Evolutionary conservation across 2,797 vertebrate species (phyloP).

Genomic region (Periparus ater): DNA sequence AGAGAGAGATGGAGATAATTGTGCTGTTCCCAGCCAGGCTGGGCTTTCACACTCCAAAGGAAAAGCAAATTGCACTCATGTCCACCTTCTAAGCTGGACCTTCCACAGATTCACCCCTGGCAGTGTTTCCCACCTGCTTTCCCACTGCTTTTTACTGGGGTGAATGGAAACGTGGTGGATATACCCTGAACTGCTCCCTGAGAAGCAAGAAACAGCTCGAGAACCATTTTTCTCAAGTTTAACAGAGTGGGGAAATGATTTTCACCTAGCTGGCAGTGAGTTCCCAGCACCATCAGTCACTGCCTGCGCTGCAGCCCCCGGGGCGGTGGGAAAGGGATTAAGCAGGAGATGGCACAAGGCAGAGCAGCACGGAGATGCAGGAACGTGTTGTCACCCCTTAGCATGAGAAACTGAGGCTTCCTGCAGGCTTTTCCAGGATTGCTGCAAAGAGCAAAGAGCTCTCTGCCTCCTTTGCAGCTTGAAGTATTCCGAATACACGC

Average conservation of each 20-base stretch:
- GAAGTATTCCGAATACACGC: not conserved
- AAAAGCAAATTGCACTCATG: not conserved
- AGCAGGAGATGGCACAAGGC: not conserved
- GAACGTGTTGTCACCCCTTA: rapidly evolving
- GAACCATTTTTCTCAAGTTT: slow-evolving; percentile 27
- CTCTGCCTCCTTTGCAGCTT: not conserved
- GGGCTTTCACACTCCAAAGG: not conserved
- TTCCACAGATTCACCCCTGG: not conserved
- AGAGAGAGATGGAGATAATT: not conserved
- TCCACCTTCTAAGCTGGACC: not conserved
- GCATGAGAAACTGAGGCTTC: not conserved
- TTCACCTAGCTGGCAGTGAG: not conserved
- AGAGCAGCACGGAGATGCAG: not conserved
- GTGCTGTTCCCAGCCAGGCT: not conserved
- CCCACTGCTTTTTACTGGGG: not conserved
- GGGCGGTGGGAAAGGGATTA: not conserved
- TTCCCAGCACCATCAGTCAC: not conserved
- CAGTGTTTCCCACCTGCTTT: not conserved
- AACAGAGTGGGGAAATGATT: slow-evolving; percentile 12
- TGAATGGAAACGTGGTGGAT: not conserved
- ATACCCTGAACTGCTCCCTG: not conserved
- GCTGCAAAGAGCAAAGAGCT: not conserved
- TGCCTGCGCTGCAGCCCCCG: not conserved
- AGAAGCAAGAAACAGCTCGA: not conserved
- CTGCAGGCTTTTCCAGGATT: not conserved